phyloP scores from a whole-genome alignment of 35 echinoderm and acorn worm species.

The Holothuria glaberrima region DNA sequence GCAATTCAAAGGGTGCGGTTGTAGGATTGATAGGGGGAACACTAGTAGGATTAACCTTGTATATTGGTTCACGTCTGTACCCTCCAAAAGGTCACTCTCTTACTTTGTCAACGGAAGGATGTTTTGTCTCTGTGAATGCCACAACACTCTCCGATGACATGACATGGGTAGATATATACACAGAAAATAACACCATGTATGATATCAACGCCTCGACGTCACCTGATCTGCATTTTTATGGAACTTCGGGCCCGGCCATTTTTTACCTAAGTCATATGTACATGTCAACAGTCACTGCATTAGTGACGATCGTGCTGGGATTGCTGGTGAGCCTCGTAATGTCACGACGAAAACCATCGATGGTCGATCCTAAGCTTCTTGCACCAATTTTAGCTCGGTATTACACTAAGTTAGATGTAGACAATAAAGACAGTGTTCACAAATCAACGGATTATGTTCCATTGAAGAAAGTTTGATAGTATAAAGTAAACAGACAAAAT shows the following conservation, averaged over 20 bases:
- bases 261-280: conserved; percentile 10
- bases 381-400: conserved; percentile 16
- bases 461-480: too few relatives aligned
- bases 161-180: too few relatives aligned
- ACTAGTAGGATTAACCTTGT: neutral
- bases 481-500: too few relatives aligned
- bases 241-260: neutral
- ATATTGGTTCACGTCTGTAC: conserved; percentile 26
- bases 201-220: too few relatives aligned
- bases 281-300: neutral
- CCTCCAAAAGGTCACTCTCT: neutral
- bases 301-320: neutral
- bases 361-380: conserved; percentile 1
- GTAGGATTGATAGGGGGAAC: conserved; percentile 14
- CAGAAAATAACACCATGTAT: too few relatives aligned
- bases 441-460: too few relatives aligned
- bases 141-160: neutral
- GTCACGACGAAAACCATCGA: neutral
- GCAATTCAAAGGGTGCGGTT: too few relatives aligned
- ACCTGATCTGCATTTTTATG: neutral
- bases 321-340: neutral
- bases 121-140: neutral
- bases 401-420: neutral
- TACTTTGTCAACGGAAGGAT: neutral
- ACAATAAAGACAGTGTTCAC: neutral